Percentiles rank a stretch among this genome's conserved stretches.
phyloP scores from a whole-genome alignment of 2,888 invertebrate genomes.

The Drosophila melanosoma region DNA sequence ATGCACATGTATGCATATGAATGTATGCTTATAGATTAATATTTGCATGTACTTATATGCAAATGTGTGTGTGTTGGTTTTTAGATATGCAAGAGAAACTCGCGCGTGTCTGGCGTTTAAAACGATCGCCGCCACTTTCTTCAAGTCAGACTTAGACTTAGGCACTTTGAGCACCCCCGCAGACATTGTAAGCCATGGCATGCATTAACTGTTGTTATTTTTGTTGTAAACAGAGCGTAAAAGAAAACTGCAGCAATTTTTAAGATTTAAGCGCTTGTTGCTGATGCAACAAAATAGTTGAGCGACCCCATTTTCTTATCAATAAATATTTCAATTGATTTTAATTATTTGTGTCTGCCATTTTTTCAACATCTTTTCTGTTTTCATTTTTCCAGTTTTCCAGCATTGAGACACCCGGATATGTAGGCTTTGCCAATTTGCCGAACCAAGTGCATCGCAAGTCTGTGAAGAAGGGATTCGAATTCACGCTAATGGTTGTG shows the following conservation, averaged over 20 bases:
- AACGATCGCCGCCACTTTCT: constrained; percentile 52
- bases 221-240: background rate
- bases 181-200: background rate
- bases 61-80: constrained; percentile 17
- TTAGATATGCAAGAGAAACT: constrained; percentile 56
- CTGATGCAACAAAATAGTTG: constrained; percentile 17
- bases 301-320: no score
- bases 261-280: background rate
- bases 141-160: constrained; percentile 45
- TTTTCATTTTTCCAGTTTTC: constrained; percentile 88
- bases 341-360: constrained; percentile 8
- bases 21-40: constrained; percentile 23
- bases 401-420: constrained; percentile 93
- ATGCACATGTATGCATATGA: background rate
- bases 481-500: constrained; percentile 98
- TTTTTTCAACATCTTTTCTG: constrained; percentile 34
- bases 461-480: constrained; percentile 98
- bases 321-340: constrained; percentile 37
- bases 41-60: constrained; percentile 16
- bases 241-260: constrained; percentile 7
- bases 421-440: constrained; percentile 92
- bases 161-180: constrained; percentile 11
- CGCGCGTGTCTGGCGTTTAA: constrained; percentile 53
- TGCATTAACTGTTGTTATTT: background rate
- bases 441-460: constrained; percentile 99